Base-by-base conservation (phyloP, 2,113 vertebrate genomes). In the Etheostoma cragini region DNA sequence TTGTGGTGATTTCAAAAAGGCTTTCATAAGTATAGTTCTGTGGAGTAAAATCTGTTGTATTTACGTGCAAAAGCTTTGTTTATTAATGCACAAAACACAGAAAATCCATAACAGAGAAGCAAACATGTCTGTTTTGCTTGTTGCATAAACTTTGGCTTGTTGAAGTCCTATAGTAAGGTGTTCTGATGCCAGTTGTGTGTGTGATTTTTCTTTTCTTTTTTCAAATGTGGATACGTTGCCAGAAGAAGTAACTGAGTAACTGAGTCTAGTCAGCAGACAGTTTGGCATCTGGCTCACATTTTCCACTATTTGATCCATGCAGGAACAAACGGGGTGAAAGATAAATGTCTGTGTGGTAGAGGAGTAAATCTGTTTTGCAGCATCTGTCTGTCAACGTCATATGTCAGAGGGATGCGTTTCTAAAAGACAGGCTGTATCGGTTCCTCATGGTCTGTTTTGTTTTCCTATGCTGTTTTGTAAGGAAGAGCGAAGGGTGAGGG, bases 261-360 rank as follows among this genome's bases (percentile, higher is more conserved):
- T 16, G 54, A 76, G 72, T 87, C 84, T 83, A 67, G 62, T 90
- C 89, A 83, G 88, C 82, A 92, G 89, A 80, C 88, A 78, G 83
- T 83, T 85, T 70, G 69, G 78, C 90, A 94, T 91, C 91, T 93
- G 92, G 87, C 81, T 87, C 83, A 87, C 91, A 93, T 91, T 87
- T 93, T 86, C 80, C 50, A 76, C 83, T 81, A 84, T 90, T 88
- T 92, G 86, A 93, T 90, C 83, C 82, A 81, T 78, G 88, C 76
- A 87, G 81, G 85, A 91, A 87, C 83, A 92, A 92, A 93, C 91
- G 60, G 75, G 86, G 80, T 77, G 87, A 81, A 88, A 92, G 88
- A 92, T 76, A 85, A 90, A 90, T 78, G 88, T 81, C 80, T 89
- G 61, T 50, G 66, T 70, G 76, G 72, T 80, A 47, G 62, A 75